Evolutionary conservation across 2,888 invertebrate species (phyloP), one percentile per base, ranked within the genome.

Genomic region (Dilophus febrilis): DNA sequence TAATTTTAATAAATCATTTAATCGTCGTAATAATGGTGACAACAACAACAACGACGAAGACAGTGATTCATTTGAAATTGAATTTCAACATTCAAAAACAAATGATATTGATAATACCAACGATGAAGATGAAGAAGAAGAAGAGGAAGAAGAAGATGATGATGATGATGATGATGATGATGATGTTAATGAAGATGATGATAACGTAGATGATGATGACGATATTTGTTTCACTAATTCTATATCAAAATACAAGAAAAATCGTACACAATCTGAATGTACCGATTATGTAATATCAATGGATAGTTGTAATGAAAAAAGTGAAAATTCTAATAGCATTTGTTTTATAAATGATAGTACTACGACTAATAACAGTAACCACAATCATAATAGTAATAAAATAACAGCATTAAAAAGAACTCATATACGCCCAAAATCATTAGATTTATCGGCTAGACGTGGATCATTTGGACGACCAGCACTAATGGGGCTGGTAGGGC

Each of bases 31-130:
- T 22, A 13, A 13, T 19, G 7, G 14, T 17, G 4, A 37, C 29
- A 18, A 14, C 16, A 5, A 11, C 29, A 26, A 8, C 3, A 37
- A 58, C 7, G 58, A 59, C 39, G 56, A 53, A 34, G 50, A 53
- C 8, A 56, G 57, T 41, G 57, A 62, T 45, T 62, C 62, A 11
- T 60, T 60, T 50, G 53, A 58, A 52, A 61, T 62, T 42, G 61
- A 61, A 49, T 61, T 60, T 44, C 51, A 58, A 31, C 51, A 58
- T 14, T 51, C 57, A 3, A 51, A 51, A 22, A 29, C 14, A 30
- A 16, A 8, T 37, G 10, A 35, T n/a, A n/a, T 29, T 37, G 44
- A 48, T 38, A 49, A 48, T 22, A 30, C 32, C 4, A 47, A 50
- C 22, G 48, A 45, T 40, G 33, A 37, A 2, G 37, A 35, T 7